Percentiles rank a stretch among this genome's conserved stretches.
phyloP scores from a whole-genome alignment of 1,140 invertebrate genomes.

The Pissodes strobi region DNA sequence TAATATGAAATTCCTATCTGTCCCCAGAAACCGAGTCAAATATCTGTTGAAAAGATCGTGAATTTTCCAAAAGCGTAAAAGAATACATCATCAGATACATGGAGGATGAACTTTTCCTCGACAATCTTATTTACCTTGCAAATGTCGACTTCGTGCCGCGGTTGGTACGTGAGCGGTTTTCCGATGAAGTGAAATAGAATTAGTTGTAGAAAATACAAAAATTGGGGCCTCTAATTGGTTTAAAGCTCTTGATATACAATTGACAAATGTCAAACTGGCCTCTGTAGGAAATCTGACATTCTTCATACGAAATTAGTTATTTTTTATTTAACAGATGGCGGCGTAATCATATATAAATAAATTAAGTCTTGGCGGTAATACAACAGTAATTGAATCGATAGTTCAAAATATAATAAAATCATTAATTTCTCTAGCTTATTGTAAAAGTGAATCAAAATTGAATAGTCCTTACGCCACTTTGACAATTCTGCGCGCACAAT shows the following conservation, averaged over 20 bases:
- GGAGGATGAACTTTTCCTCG: conserved; percentile 6
- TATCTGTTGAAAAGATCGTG: conserved; percentile 8
- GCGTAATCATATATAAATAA: too few relatives aligned
- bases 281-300: too few relatives aligned
- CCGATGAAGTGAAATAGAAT: neutral
- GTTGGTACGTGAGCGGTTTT: conserved; percentile 5
- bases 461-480: too few relatives aligned
- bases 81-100: conserved; percentile 19
- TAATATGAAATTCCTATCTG: neutral
- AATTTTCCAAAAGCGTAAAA: conserved; percentile 12
- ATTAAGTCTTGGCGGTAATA: too few relatives aligned
- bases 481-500: too few relatives aligned
- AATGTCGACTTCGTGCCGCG: conserved; percentile 6
- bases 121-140: conserved; percentile 19
- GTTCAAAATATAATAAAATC: too few relatives aligned
- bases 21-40: conserved; percentile 10
- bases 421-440: too few relatives aligned
- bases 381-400: too few relatives aligned
- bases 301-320: too few relatives aligned
- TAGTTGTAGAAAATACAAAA: neutral
- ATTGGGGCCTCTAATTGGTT: neutral
- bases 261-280: too few relatives aligned
- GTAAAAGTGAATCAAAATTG: too few relatives aligned
- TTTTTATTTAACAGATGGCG: too few relatives aligned
- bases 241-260: neutral